These are phyloP conservation scores for Nezara viridula DNA, from an alignment of 2,888 invertebrate species.

Conservation along the genomic window DNA sequence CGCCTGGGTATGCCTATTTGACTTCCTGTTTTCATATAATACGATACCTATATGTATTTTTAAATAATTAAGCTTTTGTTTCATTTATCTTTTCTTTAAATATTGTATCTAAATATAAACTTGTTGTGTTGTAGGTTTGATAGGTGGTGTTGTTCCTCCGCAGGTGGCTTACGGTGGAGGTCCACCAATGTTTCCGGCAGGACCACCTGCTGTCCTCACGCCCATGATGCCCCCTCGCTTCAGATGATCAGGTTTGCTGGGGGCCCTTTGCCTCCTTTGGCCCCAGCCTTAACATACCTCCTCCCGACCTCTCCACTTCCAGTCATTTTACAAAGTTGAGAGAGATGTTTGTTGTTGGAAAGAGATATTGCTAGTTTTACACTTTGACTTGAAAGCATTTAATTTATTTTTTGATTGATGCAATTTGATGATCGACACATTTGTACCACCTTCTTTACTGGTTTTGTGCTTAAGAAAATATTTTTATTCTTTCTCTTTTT, in stretches of 20 bases:
- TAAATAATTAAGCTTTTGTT: background rate
- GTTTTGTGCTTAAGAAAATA: background rate
- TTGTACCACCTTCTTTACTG: background rate
- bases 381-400: background rate
- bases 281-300: slow-evolving; percentile 67
- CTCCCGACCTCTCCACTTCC: slow-evolving; percentile 53
- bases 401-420: background rate
- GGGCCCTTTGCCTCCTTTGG: slow-evolving; percentile 74
- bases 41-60: too few relatives aligned
- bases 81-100: background rate
- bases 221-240: slow-evolving; percentile 88
- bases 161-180: slow-evolving; percentile 66
- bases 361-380: background rate
- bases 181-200: slow-evolving; percentile 70
- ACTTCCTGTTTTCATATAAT: background rate
- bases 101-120: background rate
- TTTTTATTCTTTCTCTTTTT: background rate
- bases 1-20: background rate
- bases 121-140: slow-evolving; percentile 65
- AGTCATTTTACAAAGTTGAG: slow-evolving; percentile 15
- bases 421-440: background rate
- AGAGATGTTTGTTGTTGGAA: slow-evolving; percentile 26
- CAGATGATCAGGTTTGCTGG: slow-evolving; percentile 82
- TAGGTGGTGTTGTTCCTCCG: slow-evolving; percentile 66
- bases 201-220: slow-evolving; percentile 71